phyloP scores from a whole-genome alignment of 2,888 invertebrate genomes.

The Tetragonula carbonaria region DNA sequence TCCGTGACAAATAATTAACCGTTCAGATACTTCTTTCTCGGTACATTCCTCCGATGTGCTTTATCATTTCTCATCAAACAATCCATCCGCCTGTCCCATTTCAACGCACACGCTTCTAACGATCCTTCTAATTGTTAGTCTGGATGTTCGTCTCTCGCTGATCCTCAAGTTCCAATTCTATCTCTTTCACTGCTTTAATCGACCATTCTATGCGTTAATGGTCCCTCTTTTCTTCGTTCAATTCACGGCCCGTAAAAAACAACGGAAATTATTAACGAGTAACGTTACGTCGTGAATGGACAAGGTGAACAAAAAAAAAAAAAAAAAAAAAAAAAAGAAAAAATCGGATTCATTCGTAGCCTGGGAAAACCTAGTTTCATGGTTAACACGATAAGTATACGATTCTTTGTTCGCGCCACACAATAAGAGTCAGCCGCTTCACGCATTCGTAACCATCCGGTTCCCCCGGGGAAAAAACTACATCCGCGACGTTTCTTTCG shows the following conservation, averaged over 20 bases:
- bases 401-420: constrained; percentile 18
- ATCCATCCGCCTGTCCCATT: constrained; percentile 24
- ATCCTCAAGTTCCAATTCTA: constrained; percentile 13
- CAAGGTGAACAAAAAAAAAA: not conserved
- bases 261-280: constrained; percentile 39
- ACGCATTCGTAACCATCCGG: constrained; percentile 25
- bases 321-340: not conserved
- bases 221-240: constrained; percentile 2
- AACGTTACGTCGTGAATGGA: constrained; percentile 15
- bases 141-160: not conserved
- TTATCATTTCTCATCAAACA: constrained; percentile 29
- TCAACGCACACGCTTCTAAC: not conserved
- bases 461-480: not conserved
- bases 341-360: not conserved
- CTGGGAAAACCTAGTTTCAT: constrained; percentile 42
- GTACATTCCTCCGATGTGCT: constrained; percentile 1
- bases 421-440: constrained; percentile 16
- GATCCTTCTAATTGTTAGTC: not conserved
- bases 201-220: constrained; percentile 28
- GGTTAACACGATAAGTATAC: constrained; percentile 21
- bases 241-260: not conserved
- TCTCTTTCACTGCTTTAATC: not conserved
- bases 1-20: not conserved
- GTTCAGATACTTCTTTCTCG: not conserved
- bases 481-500: constrained; percentile 13